These are phyloP conservation scores for Chondrosia reniformis DNA, from an alignment of 37 sponge, comb jelly and placozoan species.

Conservation along the genomic window DNA sequence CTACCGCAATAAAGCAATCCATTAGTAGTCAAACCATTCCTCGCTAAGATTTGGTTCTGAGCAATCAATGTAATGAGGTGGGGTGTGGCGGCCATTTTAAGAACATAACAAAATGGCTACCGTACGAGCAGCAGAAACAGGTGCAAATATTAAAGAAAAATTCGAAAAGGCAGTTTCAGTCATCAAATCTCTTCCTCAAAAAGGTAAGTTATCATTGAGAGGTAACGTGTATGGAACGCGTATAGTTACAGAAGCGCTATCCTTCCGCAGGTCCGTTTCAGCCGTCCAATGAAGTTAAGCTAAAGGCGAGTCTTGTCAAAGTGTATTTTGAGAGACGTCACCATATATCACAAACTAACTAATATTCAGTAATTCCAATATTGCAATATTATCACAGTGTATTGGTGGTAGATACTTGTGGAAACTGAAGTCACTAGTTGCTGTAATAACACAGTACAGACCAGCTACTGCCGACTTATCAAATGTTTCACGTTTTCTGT, in stretches of 20 bases:
- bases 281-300: conserved; percentile 50
- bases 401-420: too few species aligned
- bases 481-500: background rate
- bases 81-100: conserved; percentile 25
- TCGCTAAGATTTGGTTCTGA: too few species aligned
- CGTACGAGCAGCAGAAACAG: background rate
- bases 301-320: conserved; percentile 38
- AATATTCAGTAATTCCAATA: too few species aligned
- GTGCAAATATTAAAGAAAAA: conserved; percentile 33
- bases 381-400: too few species aligned
- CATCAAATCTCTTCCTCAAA: conserved; percentile 60
- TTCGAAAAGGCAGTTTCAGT: conserved; percentile 54
- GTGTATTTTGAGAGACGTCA: background rate
- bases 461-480: background rate
- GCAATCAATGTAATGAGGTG: too few species aligned
- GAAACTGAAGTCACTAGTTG: too few species aligned
- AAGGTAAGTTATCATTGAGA: conserved; percentile 39
- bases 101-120: background rate
- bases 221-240: background rate
- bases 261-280: conserved; percentile 77
- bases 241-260: too few species aligned
- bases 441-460: background rate
- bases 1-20: too few species aligned
- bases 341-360: too few species aligned
- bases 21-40: too few species aligned